Evolutionary conservation across 2,888 invertebrate species (phyloP).

Genomic region (Metellina segmentata): DNA sequence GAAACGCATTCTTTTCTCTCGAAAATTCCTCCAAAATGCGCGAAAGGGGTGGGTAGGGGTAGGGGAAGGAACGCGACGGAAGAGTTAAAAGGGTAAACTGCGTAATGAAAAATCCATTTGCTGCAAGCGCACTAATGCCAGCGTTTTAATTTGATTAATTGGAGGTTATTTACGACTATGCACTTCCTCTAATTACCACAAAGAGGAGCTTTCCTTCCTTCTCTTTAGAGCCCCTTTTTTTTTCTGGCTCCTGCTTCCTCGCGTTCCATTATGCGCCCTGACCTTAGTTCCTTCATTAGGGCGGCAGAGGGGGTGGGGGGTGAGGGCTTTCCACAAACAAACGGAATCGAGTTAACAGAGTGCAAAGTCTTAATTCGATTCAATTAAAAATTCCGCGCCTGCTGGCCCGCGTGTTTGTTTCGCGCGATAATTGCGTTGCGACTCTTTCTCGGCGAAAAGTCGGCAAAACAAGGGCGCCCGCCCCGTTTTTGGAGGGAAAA

Average conservation of each 20-base stretch:
- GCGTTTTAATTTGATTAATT: constrained; percentile 76
- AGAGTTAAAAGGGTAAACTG: constrained; percentile 51
- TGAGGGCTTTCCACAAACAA: not conserved
- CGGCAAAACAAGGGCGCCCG: not conserved
- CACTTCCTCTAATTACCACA: constrained; percentile 72
- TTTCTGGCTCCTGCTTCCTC: not conserved
- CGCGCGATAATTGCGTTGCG: constrained; percentile 66
- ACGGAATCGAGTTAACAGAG: constrained; percentile 69
- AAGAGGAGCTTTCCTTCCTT: constrained; percentile 28
- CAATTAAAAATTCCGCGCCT: constrained; percentile 74
- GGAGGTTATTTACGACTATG: constrained; percentile 74
- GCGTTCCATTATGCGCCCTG: constrained; percentile 26
- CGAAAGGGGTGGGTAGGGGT: no score
- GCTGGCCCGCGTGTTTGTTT: constrained; percentile 35
- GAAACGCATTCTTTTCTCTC: not conserved
- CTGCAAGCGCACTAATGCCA: constrained; percentile 57
- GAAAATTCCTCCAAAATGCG: constrained; percentile 6
- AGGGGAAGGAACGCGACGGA: constrained; percentile 4
- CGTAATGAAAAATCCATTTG: constrained; percentile 75
- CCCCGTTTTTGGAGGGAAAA: constrained; percentile 29
- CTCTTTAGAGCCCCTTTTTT: not conserved
- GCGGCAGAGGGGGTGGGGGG: constrained; percentile 9
- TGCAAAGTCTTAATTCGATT: constrained; percentile 76
- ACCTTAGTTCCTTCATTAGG: constrained; percentile 20
- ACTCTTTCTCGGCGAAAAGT: constrained; percentile 44